Evolutionary conservation across 2,797 vertebrate species (phyloP).

Genomic region (Gadopsis bispinosus): DNA sequence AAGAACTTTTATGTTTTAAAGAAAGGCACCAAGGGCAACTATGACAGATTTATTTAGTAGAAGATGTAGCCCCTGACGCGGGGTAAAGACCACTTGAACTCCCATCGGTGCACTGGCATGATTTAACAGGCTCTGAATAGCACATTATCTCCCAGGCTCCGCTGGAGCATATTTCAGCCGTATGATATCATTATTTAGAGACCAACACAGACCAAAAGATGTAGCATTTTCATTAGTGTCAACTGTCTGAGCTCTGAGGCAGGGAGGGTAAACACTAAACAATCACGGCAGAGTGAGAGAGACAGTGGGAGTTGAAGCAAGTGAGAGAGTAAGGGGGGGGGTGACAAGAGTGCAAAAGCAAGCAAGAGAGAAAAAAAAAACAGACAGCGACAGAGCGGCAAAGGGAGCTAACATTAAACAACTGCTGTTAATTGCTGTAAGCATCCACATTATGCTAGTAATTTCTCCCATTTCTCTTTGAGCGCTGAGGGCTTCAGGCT

Average conservation of each 20-base stretch:
- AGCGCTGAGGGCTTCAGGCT: conserved; percentile 61
- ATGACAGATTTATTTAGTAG: conserved; percentile 86
- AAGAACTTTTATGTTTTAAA: conserved; percentile 85
- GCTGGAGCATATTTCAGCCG: conserved; percentile 82
- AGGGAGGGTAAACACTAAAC: conserved; percentile 89
- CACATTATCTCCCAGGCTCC: conserved; percentile 83
- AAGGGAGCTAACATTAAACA: conserved; percentile 90
- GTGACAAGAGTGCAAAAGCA: conserved; percentile 49
- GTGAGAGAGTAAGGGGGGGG: conserved; percentile 5
- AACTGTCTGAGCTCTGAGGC: conserved; percentile 86
- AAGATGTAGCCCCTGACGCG: conserved; percentile 83
- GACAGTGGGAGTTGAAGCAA: conserved; percentile 30
- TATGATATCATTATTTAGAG: conserved; percentile 85
- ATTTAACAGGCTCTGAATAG: conserved; percentile 85
- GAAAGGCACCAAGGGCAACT: conserved; percentile 85
- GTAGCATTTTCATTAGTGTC: conserved; percentile 77
- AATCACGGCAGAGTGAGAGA: conserved; percentile 81
- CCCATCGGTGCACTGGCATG: conserved; percentile 74
- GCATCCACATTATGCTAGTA: conserved; percentile 92
- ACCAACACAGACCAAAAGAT: conserved; percentile 73
- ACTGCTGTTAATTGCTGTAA: conserved; percentile 93
- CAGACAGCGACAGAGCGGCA: conserved; percentile 60
- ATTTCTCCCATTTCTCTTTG: conserved; percentile 93
- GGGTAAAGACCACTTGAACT: conserved; percentile 87
- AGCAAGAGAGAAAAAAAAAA: conserved; percentile 7